Conservation (phyloP, 2,797 vertebrate genomes). For the Crenuchus spilurus region DNA sequence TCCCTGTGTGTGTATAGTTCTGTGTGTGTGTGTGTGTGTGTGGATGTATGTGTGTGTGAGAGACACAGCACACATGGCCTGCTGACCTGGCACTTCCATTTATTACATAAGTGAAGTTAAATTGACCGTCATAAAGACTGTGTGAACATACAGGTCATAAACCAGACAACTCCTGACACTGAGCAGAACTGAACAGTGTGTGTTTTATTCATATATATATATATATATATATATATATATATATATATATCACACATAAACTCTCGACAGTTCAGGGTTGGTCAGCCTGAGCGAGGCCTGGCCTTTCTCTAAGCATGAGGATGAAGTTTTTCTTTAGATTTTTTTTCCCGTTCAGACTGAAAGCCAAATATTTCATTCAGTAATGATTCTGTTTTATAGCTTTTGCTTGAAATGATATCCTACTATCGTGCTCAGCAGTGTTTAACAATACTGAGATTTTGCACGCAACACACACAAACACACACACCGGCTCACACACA, state of each 20-base stretch:
- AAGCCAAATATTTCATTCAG: neutral
- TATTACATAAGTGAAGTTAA: slow-evolving; percentile 64
- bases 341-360: slow-evolving; percentile 26
- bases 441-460: slow-evolving; percentile 21
- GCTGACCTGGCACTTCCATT: slow-evolving; percentile 63
- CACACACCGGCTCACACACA: slow-evolving; percentile 34
- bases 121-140: slow-evolving; percentile 54
- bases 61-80: slow-evolving; percentile 59
- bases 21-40: slow-evolving; percentile 12
- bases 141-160: slow-evolving; percentile 48
- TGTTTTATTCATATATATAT: slow-evolving; percentile 44
- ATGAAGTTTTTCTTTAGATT: slow-evolving; percentile 36
- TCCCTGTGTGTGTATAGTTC: slow-evolving; percentile 26
- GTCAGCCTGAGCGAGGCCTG: slow-evolving; percentile 18
- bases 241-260: slow-evolving; percentile 42
- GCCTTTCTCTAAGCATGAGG: slow-evolving; percentile 6
- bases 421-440: neutral
- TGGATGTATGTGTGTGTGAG: slow-evolving; percentile 28
- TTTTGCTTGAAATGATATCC: slow-evolving; percentile 16
- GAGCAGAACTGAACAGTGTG: slow-evolving; percentile 45
- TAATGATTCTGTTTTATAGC: neutral
- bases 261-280: slow-evolving; percentile 25
- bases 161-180: slow-evolving; percentile 46
- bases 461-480: slow-evolving; percentile 13
- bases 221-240: slow-evolving; percentile 43